Conservation (phyloP, 2,113 vertebrate species). For the Clinocottus analis region DNA sequence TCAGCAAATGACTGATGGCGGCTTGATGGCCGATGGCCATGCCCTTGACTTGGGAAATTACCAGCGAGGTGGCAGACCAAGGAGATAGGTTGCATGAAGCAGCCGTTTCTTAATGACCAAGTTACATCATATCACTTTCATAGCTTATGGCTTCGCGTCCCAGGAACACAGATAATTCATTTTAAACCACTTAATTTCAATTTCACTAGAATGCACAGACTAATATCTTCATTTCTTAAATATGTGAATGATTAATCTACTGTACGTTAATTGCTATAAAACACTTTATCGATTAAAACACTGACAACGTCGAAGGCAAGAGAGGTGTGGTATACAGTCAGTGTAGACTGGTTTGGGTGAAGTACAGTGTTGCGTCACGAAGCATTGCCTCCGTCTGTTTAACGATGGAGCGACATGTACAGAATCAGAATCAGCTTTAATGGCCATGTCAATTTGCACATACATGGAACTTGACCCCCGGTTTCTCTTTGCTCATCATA, state of each 20-base stretch:
- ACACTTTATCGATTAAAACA: neutral
- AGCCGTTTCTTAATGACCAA: slow-evolving; percentile 67
- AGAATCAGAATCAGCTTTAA: too few relatives aligned
- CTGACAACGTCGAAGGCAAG: neutral
- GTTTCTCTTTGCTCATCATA: too few relatives aligned
- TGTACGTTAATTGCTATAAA: neutral
- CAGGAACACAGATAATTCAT: slow-evolving; percentile 42
- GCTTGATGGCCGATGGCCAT: slow-evolving; percentile 62
- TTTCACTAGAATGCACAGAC: slow-evolving; percentile 9
- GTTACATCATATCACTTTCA: slow-evolving; percentile 51
- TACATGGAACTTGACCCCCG: too few relatives aligned
- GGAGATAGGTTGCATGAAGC: slow-evolving; percentile 57
- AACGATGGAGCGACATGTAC: neutral
- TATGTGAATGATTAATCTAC: neutral
- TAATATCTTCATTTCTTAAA: slow-evolving; percentile 21
- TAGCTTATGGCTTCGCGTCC: slow-evolving; percentile 41
- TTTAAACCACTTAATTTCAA: slow-evolving; percentile 39
- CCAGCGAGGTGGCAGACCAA: slow-evolving; percentile 50
- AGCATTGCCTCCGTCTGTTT: neutral
- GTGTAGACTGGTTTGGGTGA: neutral
- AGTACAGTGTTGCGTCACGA: neutral
- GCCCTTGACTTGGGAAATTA: slow-evolving; percentile 69
- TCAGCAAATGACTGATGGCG: slow-evolving; percentile 63
- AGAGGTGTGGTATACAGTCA: neutral
- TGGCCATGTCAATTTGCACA: too few relatives aligned